Base-by-base conservation (phyloP, 2,113 vertebrate species). In the Solea solea region DNA sequence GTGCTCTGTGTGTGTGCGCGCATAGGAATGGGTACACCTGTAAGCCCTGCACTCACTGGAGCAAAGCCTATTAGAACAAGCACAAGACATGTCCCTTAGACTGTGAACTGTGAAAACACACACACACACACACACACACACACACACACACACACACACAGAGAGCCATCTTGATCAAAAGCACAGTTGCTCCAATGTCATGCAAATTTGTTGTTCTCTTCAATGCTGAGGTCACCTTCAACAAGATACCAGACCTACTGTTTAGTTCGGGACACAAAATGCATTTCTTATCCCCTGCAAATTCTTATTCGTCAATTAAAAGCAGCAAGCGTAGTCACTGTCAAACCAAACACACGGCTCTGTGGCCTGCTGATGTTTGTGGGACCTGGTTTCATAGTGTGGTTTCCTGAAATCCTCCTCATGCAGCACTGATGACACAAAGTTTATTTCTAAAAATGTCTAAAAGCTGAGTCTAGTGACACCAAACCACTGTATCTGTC, bases 31-130 rank as follows among this genome's bases (percentile, higher is more conserved):
- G 59, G 40, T 80, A 85, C 83, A 88, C 85, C 64, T 85, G 84
- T 91, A 88, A 90, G 85, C 80, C 48, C 54, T 78, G 78, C 68
- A 88, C 51, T 78, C 86, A 86, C 62, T 83, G 77, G 71, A 83
- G 89, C 89, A 86, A 81, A 88, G 70, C 89, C 82, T 89, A 85
- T 91, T 89, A 85, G 74, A 89, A 88, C 85, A 84, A 87, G 80
- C 66, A 58, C 41, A 82, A 76, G 81, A 88, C 81, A 80, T 78
- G 62, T 73, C 60, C 74, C 68, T 76, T 67, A 78, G 73, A 86
- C 78, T 85, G 66, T 87, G 82, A 83, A 81, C 72, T 53, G 53
- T 58, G 61, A 69, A 72, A 50, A 48, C 34, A 53, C 53, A 65
- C 25, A 60, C 48, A 49, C 64, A 56, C 65, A 57, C 34, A 42